Percentiles rank a stretch among this genome's conserved stretches.
Evolutionary conservation across 1,140 invertebrate species (phyloP).

Genomic region (Drosophila takahashii): DNA sequence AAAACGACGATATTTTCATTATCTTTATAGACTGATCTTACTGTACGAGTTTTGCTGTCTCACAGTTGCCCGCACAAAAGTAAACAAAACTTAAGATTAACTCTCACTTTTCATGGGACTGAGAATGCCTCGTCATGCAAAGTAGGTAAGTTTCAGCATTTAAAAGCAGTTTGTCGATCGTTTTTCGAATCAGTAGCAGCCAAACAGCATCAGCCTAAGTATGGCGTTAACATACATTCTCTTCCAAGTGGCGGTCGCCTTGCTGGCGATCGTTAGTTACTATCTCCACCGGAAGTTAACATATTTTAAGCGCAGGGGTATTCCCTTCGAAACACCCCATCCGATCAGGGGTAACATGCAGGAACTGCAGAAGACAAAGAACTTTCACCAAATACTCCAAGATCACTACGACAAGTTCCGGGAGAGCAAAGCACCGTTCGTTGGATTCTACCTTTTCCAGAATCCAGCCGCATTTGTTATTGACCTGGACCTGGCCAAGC

Average conservation of each 20-base stretch:
- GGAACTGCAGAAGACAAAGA: constrained; percentile 4
- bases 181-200: neutral
- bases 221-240: constrained; percentile 46
- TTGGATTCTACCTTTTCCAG: constrained; percentile 79
- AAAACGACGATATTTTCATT: neutral
- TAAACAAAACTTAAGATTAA: constrained; percentile 30
- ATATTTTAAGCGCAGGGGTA: constrained; percentile 77
- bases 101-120: neutral
- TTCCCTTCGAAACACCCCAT: constrained; percentile 71
- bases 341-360: constrained; percentile 69
- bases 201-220: neutral
- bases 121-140: constrained; percentile 11
- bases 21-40: neutral
- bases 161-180: constrained; percentile 13
- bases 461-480: constrained; percentile 85
- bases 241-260: constrained; percentile 36
- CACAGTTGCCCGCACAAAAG: constrained; percentile 14
- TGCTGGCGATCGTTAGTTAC: constrained; percentile 32
- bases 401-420: constrained; percentile 75
- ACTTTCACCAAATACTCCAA: constrained; percentile 11
- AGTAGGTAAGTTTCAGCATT: constrained; percentile 12
- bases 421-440: constrained; percentile 58
- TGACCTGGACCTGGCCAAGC: constrained; percentile 87
- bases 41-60: constrained; percentile 3
- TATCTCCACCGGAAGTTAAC: constrained; percentile 17